Percentiles rank a stretch among this genome's conserved stretches.
phyloP scores from a whole-genome alignment of 2,113 vertebrate species.

The Microtus oregoni region DNA sequence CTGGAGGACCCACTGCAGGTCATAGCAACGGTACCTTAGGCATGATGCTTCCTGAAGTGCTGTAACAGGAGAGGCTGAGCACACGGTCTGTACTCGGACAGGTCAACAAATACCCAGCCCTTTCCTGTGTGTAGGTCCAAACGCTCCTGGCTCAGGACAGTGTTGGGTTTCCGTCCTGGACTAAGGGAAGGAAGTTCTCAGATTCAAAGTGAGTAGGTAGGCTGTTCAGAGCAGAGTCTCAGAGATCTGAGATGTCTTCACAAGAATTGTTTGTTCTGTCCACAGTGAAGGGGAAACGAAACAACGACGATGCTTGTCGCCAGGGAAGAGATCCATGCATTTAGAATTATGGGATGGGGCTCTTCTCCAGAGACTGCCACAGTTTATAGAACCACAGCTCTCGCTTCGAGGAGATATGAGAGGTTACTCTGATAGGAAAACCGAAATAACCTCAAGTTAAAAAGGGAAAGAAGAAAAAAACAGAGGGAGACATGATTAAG shows the following conservation, averaged over 20 bases:
- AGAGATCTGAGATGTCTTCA: not conserved
- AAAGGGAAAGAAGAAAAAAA: too few relatives aligned
- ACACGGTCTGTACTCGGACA: slow-evolving; percentile 59
- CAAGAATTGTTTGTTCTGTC: not conserved
- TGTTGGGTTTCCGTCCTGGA: slow-evolving; percentile 58
- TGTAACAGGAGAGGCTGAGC: slow-evolving; percentile 58
- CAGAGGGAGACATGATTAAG: not conserved
- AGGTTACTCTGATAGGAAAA: not conserved
- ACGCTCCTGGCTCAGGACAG: slow-evolving; percentile 26
- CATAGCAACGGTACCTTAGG: slow-evolving; percentile 59
- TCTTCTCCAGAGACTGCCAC: not conserved
- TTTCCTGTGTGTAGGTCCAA: slow-evolving; percentile 61
- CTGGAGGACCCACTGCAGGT: slow-evolving; percentile 27
- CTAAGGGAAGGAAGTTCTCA: slow-evolving; percentile 60
- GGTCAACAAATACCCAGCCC: slow-evolving; percentile 40
- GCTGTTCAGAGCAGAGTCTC: too few relatives aligned
- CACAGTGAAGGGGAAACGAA: fast-evolving
- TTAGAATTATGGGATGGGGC: not conserved
- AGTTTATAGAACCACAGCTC: not conserved
- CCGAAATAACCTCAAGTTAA: not conserved
- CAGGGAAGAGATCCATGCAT: not conserved
- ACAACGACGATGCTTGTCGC: fast-evolving
- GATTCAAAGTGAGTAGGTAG: not conserved
- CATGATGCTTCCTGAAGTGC: slow-evolving; percentile 73
- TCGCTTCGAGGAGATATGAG: not conserved